These are phyloP conservation scores for Tamandua tetradactyla DNA, from an alignment of 2,797 vertebrate genomes.

Conservation along the genomic window DNA sequence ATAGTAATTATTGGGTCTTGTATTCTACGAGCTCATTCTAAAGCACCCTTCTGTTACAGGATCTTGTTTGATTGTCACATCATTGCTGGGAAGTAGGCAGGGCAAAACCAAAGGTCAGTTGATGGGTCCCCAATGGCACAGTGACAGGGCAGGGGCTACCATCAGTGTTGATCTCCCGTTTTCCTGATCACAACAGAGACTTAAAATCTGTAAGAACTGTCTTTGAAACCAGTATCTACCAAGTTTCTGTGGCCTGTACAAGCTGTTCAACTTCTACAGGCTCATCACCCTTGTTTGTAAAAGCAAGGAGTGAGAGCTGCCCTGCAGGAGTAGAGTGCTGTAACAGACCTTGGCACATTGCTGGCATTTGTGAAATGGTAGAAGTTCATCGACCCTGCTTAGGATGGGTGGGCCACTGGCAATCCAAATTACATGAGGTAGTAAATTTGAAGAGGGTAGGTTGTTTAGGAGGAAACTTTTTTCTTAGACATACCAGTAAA, in stretches of 20 bases:
- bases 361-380: background rate
- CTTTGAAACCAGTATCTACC: background rate
- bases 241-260: background rate
- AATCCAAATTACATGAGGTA: background rate
- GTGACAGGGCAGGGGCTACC: background rate
- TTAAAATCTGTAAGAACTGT: background rate
- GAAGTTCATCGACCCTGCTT: background rate
- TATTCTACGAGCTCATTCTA: background rate
- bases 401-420: background rate
- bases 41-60: background rate
- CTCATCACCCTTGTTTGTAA: background rate
- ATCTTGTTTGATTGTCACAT: background rate
- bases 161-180: background rate
- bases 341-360: background rate
- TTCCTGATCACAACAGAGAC: background rate
- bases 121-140: background rate
- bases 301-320: background rate
- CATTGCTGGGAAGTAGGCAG: background rate
- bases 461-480: background rate
- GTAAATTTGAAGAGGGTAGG: fast-evolving
- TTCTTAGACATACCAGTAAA: constrained; percentile 88
- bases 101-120: background rate
- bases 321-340: background rate
- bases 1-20: background rate
- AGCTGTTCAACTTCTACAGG: background rate